Evolutionary conservation across 2,888 invertebrate genomes (phyloP), one percentile per base, ranked within the genome.

Genomic region (Leptura quadrifasciata): DNA sequence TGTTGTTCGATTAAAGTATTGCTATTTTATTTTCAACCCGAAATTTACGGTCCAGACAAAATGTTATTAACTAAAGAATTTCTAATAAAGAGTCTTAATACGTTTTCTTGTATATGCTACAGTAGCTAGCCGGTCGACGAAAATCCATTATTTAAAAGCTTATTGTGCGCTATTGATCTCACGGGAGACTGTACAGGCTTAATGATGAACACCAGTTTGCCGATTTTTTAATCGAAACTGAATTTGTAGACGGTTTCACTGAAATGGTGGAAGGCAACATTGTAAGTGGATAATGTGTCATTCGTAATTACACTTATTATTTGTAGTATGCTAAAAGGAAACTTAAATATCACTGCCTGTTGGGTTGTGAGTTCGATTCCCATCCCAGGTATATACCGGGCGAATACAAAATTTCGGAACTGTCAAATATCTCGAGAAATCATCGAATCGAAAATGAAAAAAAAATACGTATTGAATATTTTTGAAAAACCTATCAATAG

Each of bases 71-170:
- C 72, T 39, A 71, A 76, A 57, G 76, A 76, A 69, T 72, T 76
- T 76, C 68, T 72, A 68, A 72, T 76, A 76, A 68, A 67, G 55
- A 27, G 47, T 47, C 39, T 39, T 68, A 72, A 72, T 72, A 72
- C 61, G 72, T 63, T 55, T 76, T 72, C 72, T 72, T 61, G 27
- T 72, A 67, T 58, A 31, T 58, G 74, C 68, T 71, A 39, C 52
- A 21, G 68, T 57, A 60, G 68, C 54, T 67, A 61, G 57, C 55
- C 74, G 65, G 58, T 68, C 39, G 39, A 70, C 74, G 55, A 61
- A 72, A 74, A 72, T 74, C 72, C 63, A 76, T 76, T 76, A 74
- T 77, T 77, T 77, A 39, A 74, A 77, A 72, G 72, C 74, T 77
- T 58, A 71, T 76, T 72, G 74, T 72, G 71, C 68, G 47, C 74